Evolutionary conservation across 2,888 invertebrate genomes (phyloP), one percentile per base, ranked within the genome.

Genomic region (Caprella mutica): DNA sequence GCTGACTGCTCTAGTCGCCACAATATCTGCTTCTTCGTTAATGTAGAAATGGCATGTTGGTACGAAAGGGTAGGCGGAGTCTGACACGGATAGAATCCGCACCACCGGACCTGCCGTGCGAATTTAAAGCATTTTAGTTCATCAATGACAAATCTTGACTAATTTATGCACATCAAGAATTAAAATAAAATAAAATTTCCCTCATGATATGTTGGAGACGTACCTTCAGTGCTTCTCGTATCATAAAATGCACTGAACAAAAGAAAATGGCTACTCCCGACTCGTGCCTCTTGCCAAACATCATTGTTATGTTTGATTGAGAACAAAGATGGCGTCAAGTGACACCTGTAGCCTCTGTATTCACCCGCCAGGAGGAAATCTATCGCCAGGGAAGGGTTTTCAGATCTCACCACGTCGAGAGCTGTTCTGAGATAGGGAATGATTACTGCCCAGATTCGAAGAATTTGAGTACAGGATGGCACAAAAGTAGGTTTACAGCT

Each of bases 341-440:
- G 17, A 53, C 63, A 63, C 24, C 63, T 29, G 3, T 14, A 27
- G 4, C 63, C 63, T 1, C 38, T 17, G 9, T 27, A 14, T 39
- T 56, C 62, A 39, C 43, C 56, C 40, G 21, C 48, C 42, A 46
- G 30, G 27, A 63, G 51, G 52, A 63, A 59, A 30, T 33, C 27
- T 23, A 63, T 33, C 5, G 63, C 56, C 46, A 63, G 53, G 24
- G 59, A 63, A 1, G 63, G 63, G 52, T 63, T 50, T n/a, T 29
- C 40, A 2, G 30, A 39, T 33, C 48, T 42, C 5, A 52, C 35
- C 19, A 29, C 51, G 23, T 59, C 50, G 19, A 17, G 14, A 5
- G 50, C 53, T 3, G 50, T 61, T 27, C 61, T 61, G 30, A 8
- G 17, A 8, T 17, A 12, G 26, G 8, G 3, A 19, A 23, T 40